Conservation (phyloP, 2,888 invertebrate species). For the Matsumyia berberina region DNA sequence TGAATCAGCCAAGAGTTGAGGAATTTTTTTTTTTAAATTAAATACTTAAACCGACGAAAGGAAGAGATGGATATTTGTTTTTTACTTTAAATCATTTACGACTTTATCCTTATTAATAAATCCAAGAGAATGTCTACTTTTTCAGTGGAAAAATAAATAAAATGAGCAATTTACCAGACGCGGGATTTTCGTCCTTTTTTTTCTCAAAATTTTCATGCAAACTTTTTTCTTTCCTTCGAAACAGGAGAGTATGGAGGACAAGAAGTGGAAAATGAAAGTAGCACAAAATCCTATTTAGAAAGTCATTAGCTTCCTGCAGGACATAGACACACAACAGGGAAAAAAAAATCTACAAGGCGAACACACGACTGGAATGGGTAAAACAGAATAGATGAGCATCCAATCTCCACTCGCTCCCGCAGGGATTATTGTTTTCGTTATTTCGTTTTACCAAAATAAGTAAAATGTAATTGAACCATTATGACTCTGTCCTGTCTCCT, state of each 20-base stretch:
- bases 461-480: slow-evolving; percentile 16
- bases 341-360: background rate
- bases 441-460: slow-evolving; percentile 10
- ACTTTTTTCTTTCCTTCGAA: background rate
- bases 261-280: background rate
- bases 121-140: background rate
- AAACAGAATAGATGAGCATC: background rate
- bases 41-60: background rate
- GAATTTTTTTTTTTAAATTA: slow-evolving; percentile 12
- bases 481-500: background rate
- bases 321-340: background rate
- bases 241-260: background rate
- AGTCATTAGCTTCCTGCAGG: slow-evolving; percentile 19
- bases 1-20: background rate
- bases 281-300: slow-evolving; percentile 6
- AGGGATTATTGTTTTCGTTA: slow-evolving; percentile 5
- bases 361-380: background rate
- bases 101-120: background rate
- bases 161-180: slow-evolving; percentile 1
- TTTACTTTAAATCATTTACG: slow-evolving; percentile 3
- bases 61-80: background rate
- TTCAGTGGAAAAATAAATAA: background rate
- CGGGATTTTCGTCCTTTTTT: slow-evolving; percentile 5
- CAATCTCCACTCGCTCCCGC: background rate
- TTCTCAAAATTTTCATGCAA: background rate